A percentile compares a stretch with the other conserved stretches of the same genome.
Evolutionary conservation across 1,140 invertebrate species (phyloP).

Genomic region (Trichomalopsis sarcophagae): DNA sequence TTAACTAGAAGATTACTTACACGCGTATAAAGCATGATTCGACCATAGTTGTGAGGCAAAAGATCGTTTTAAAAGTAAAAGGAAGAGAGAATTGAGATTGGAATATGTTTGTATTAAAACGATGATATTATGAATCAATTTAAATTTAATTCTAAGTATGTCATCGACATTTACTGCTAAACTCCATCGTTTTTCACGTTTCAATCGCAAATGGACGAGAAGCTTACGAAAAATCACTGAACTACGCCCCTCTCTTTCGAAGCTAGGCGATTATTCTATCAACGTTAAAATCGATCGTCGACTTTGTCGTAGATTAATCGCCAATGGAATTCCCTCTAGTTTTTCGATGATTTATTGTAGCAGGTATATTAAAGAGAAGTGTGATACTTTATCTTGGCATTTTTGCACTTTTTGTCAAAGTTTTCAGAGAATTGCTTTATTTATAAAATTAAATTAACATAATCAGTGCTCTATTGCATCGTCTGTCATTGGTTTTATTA

Average conservation of each 20-base stretch:
- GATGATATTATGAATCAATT: no score
- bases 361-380: constrained; percentile 12
- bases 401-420: neutral
- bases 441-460: neutral
- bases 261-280: constrained; percentile 10
- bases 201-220: neutral
- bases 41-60: no score
- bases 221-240: neutral
- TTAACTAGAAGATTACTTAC: no score
- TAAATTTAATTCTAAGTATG: neutral
- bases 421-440: neutral
- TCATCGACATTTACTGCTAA: neutral
- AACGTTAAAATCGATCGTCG: constrained; percentile 17
- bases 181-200: neutral
- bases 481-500: no score
- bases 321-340: neutral
- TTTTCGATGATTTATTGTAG: constrained; percentile 12
- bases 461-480: no score
- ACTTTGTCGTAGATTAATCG: constrained; percentile 22
- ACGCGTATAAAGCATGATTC: no score
- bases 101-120: no score
- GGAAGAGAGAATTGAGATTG: no score
- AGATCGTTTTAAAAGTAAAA: no score
- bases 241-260: neutral
- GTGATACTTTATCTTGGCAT: neutral